Evolutionary conservation across 2,797 vertebrate genomes (phyloP).

Genomic region (Discoglossus pictus): DNA sequence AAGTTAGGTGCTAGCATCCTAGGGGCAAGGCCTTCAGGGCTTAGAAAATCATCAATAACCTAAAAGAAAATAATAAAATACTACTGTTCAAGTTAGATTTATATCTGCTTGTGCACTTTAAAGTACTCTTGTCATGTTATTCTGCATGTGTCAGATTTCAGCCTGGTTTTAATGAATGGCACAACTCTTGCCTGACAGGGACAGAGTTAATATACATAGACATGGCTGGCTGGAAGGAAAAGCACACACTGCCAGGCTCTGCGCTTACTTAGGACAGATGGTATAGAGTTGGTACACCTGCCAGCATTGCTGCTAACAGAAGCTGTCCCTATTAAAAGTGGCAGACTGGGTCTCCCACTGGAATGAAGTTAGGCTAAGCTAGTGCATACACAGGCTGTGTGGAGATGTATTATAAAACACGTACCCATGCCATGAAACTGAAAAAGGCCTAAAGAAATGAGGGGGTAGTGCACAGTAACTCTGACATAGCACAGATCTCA

Average conservation of each 20-base stretch:
- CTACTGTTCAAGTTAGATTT: no score
- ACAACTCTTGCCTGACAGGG: no score
- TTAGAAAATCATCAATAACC: conserved; percentile 61
- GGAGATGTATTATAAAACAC: conserved; percentile 28
- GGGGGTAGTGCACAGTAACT: background rate
- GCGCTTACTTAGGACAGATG: conserved; percentile 36
- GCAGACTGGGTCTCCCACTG: conserved; percentile 41
- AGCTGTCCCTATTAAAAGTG: conserved; percentile 49
- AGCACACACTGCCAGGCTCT: background rate
- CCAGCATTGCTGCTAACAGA: conserved; percentile 45
- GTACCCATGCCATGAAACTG: conserved; percentile 5
- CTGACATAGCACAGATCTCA: background rate
- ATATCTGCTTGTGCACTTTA: no score
- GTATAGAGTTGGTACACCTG: conserved; percentile 39
- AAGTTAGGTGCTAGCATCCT: conserved; percentile 68
- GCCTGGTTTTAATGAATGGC: no score
- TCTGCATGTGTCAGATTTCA: no score
- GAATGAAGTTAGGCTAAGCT: conserved; percentile 21
- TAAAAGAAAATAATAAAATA: conserved; percentile 50
- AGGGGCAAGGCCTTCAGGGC: conserved; percentile 61
- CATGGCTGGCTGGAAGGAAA: conserved; percentile 14
- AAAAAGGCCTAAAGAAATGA: conserved; percentile 5
- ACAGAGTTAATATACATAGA: conserved; percentile 28
- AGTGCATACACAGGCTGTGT: conserved; percentile 19
- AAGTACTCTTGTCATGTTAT: no score